Conservation (phyloP, 2,888 invertebrate genomes). For the Campoplex capitator region DNA sequence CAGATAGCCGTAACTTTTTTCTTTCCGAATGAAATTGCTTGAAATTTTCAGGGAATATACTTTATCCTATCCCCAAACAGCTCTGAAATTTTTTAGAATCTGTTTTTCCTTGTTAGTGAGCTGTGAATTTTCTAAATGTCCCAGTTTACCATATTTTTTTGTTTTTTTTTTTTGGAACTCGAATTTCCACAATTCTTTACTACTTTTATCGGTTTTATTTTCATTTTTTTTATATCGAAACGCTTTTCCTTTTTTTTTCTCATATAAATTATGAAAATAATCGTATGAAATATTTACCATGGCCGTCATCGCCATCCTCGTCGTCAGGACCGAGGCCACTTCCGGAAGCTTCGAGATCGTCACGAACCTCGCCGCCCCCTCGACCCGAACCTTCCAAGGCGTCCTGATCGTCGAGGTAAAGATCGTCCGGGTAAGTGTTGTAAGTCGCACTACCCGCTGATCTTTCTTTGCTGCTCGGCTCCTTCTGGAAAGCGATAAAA, state of each 20-base stretch:
- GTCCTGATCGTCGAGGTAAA: conserved; percentile 91
- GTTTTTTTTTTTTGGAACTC: neutral
- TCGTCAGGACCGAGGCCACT: conserved; percentile 94
- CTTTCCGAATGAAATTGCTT: no score
- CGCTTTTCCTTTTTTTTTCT: no score
- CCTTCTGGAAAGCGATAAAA: conserved; percentile 75
- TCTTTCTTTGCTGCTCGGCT: conserved; percentile 78
- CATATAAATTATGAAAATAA: neutral
- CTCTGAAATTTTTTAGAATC: no score
- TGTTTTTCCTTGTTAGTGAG: no score
- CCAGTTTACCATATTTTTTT: no score
- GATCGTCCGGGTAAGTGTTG: conserved; percentile 87
- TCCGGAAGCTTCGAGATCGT: conserved; percentile 93
- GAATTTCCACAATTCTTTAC: neutral
- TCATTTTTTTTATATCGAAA: neutral
- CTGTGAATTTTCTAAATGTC: no score
- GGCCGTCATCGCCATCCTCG: conserved; percentile 87
- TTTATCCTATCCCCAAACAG: no score
- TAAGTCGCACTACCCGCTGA: conserved; percentile 83
- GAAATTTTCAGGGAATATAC: no score
- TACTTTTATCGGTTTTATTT: neutral
- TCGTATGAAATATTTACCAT: conserved; percentile 71
- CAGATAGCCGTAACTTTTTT: no score
- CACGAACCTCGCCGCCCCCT: conserved; percentile 89
- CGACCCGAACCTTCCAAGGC: conserved; percentile 90